Percentiles rank a stretch among this genome's conserved stretches.
Evolutionary conservation across 2,888 invertebrate genomes (phyloP).

Genomic region (Glaucopsyche alexis): DNA sequence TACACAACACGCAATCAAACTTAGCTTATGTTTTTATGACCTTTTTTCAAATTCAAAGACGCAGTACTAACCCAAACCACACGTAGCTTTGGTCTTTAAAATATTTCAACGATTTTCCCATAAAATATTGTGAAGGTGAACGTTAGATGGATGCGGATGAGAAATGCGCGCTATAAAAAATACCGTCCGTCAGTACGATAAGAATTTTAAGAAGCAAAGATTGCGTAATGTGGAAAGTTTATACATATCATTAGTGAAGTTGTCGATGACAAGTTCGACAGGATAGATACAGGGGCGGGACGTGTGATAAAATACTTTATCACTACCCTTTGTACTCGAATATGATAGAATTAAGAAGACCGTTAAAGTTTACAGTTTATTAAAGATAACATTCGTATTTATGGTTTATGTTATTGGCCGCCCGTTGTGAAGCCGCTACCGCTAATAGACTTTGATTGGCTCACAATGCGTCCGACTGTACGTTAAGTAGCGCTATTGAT

Average conservation of each 20-base stretch:
- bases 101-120: not conserved
- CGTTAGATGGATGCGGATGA: not conserved
- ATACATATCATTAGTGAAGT: not conserved
- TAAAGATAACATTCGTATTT: slow-evolving; percentile 28
- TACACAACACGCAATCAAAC: not conserved
- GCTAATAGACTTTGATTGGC: slow-evolving; percentile 72
- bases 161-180: not conserved
- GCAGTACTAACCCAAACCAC: not conserved
- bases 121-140: not conserved
- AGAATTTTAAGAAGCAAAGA: not conserved
- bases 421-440: slow-evolving; percentile 55
- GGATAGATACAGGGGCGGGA: not conserved
- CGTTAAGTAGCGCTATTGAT: slow-evolving; percentile 38
- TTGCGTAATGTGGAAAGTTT: slow-evolving; percentile 3
- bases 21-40: not conserved
- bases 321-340: slow-evolving; percentile 48
- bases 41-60: not conserved
- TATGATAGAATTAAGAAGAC: slow-evolving; percentile 2
- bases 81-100: not conserved
- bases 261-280: not conserved
- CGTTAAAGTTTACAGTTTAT: slow-evolving; percentile 20
- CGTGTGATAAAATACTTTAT: slow-evolving; percentile 69
- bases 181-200: slow-evolving; percentile 3
- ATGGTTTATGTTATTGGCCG: slow-evolving; percentile 41
- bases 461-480: slow-evolving; percentile 65